Percentiles rank a stretch among this genome's conserved stretches.
Evolutionary conservation across 2,113 vertebrate species (phyloP).

Genomic region (Apteryx owenii): DNA sequence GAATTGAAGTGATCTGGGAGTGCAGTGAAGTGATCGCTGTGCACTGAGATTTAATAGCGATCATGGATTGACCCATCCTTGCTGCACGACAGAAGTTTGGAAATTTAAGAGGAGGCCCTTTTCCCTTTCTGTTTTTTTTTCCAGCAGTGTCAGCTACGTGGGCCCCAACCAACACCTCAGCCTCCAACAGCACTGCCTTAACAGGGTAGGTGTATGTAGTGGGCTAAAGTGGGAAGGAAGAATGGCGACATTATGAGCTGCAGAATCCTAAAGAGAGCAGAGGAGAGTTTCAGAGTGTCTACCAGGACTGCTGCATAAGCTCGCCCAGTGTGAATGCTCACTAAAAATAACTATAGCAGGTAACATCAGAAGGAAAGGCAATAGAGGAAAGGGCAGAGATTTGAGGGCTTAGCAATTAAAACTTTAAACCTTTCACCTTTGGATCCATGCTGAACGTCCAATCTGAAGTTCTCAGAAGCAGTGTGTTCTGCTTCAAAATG

Average conservation of each 20-base stretch:
- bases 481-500: conserved; percentile 44
- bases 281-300: background rate
- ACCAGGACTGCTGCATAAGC: background rate
- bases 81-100: rapidly evolving
- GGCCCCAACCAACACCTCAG: background rate
- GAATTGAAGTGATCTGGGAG: background rate
- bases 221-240: background rate
- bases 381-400: background rate
- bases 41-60: background rate
- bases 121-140: no score
- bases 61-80: background rate
- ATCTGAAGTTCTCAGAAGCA: conserved; percentile 34
- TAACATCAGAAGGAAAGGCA: conserved; percentile 34
- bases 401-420: background rate
- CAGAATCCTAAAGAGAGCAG: background rate
- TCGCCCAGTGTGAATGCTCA: background rate
- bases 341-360: conserved; percentile 1
- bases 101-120: background rate
- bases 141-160: background rate
- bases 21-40: background rate
- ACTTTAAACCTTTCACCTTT: conserved; percentile 8
- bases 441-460: background rate
- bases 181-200: background rate
- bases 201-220: background rate
- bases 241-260: background rate